Percentiles rank a stretch among this genome's conserved stretches.
These are phyloP conservation scores for Austrolebias charrua DNA, from an alignment of 2,797 vertebrate genomes.

Conservation along the genomic window DNA sequence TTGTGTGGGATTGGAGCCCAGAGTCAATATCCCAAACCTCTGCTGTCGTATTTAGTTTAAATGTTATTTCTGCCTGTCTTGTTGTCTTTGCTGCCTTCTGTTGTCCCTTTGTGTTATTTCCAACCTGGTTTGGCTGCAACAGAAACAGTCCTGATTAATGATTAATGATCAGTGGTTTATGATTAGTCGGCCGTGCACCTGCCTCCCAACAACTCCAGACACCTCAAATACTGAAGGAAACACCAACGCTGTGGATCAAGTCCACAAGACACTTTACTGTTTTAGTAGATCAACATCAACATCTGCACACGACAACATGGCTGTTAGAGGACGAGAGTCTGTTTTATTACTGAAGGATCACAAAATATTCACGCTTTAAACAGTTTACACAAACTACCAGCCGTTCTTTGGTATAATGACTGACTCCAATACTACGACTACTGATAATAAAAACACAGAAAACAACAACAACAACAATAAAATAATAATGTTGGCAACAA, in stretches of 20 bases:
- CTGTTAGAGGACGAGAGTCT: no score
- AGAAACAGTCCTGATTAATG: slow-evolving; percentile 6
- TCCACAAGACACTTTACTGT: slow-evolving; percentile 49
- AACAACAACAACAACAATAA: no score
- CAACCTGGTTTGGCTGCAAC: neutral
- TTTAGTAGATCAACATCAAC: no score
- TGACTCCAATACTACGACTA: no score
- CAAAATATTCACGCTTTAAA: no score
- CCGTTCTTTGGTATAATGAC: no score
- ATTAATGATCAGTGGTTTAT: slow-evolving; percentile 36
- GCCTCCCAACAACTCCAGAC: slow-evolving; percentile 53
- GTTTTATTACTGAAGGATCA: no score
- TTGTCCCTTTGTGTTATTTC: neutral
- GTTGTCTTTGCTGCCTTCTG: slow-evolving; percentile 38
- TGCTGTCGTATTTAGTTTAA: slow-evolving; percentile 15
- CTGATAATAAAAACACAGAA: no score
- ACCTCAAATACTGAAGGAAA: slow-evolving; percentile 56
- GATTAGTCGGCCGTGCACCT: slow-evolving; percentile 48
- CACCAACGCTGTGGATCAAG: slow-evolving; percentile 57
- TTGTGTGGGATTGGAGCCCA: slow-evolving; percentile 58
- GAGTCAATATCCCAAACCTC: slow-evolving; percentile 52
- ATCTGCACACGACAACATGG: no score
- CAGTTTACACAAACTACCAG: no score
- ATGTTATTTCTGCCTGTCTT: slow-evolving; percentile 45
- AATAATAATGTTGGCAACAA: no score